Conservation (phyloP, 2,888 invertebrate species). For the Steinernema carpocapsae region DNA sequence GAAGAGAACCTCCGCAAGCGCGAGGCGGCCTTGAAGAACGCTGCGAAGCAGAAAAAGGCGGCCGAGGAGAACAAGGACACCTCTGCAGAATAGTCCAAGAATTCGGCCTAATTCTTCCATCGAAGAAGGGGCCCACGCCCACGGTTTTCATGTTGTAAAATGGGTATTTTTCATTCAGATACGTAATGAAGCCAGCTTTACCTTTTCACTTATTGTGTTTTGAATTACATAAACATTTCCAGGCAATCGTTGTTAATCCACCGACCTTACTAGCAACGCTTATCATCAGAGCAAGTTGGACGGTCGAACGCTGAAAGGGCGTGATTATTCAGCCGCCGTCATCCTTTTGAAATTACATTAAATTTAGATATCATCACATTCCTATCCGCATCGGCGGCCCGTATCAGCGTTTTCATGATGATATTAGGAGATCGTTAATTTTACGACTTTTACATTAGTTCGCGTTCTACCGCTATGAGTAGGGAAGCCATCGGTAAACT, state of each 20-base stretch:
- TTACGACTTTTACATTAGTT: not conserved
- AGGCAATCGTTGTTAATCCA: no score
- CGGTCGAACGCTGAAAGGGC: no score
- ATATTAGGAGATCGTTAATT: not conserved
- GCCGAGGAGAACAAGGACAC: no score
- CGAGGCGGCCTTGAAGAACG: not conserved
- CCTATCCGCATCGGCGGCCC: no score
- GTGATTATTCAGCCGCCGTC: no score
- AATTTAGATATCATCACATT: no score
- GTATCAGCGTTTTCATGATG: no score
- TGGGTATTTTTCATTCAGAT: not conserved
- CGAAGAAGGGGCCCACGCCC: not conserved
- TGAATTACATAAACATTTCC: not conserved
- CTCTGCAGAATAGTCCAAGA: no score
- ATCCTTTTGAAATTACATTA: no score
- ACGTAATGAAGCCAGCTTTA: not conserved
- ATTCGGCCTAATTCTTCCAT: not conserved
- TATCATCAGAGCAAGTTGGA: no score
- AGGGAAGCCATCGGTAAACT: not conserved
- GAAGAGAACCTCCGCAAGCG: slow-evolving; percentile 12
- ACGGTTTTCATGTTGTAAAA: not conserved
- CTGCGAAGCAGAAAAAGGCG: not conserved
- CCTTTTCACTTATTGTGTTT: slow-evolving; percentile 4
- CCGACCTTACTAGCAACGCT: no score
- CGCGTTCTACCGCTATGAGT: not conserved